A percentile compares a stretch with the other conserved stretches of the same genome.
phyloP scores from a whole-genome alignment of 2,888 invertebrate species.

The Brenthis daphne region DNA sequence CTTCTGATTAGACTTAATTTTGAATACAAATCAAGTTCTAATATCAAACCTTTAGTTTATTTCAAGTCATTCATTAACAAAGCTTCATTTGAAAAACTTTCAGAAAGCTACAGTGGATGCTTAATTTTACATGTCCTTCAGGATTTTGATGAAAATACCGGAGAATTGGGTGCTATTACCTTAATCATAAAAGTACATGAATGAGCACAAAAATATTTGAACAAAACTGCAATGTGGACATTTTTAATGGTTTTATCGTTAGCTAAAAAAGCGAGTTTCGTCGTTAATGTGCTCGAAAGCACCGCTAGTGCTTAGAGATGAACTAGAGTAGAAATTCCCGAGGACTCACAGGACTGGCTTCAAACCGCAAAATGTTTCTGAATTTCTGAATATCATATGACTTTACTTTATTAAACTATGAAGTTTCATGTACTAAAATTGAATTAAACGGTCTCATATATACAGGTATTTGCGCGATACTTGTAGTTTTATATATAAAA shows the following conservation, averaged over 20 bases:
- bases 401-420: slow-evolving; percentile 34
- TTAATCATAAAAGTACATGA: slow-evolving; percentile 1
- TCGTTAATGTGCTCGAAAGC: slow-evolving; percentile 39
- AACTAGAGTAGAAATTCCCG: slow-evolving; percentile 40
- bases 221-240: slow-evolving; percentile 19
- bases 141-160: too few species aligned
- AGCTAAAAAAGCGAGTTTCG: slow-evolving; percentile 30
- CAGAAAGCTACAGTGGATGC: too few species aligned
- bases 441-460: slow-evolving; percentile 20
- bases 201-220: slow-evolving; percentile 6
- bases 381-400: slow-evolving; percentile 37
- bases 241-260: slow-evolving; percentile 33
- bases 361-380: slow-evolving; percentile 36
- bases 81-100: too few species aligned
- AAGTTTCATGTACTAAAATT: slow-evolving; percentile 23
- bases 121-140: too few species aligned
- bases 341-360: slow-evolving; percentile 33
- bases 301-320: slow-evolving; percentile 39
- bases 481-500: neutral
- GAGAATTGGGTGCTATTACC: too few species aligned
- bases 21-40: too few species aligned
- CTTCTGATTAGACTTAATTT: too few species aligned
- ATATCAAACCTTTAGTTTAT: too few species aligned
- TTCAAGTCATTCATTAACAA: too few species aligned
- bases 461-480: neutral